These are phyloP conservation scores for Lepidocyrtoides sp. DNA, from an alignment of 2,888 invertebrate species.

Conservation along the genomic window DNA sequence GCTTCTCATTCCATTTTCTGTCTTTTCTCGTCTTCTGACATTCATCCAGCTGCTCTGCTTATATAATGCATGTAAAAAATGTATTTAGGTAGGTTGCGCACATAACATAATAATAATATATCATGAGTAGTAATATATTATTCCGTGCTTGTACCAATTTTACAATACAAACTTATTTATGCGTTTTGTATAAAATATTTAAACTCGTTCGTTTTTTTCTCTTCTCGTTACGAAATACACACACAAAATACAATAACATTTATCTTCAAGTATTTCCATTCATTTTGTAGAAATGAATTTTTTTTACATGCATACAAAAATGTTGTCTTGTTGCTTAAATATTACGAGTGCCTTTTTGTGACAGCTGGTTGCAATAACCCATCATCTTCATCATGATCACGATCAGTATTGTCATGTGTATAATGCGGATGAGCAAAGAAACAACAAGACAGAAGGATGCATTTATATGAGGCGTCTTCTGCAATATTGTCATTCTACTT, in stretches of 20 bases:
- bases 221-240: background rate
- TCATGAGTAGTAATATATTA: background rate
- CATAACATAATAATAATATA: background rate
- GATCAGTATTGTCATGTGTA: conserved; percentile 3
- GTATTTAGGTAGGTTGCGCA: background rate
- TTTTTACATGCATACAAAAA: too few species aligned
- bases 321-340: background rate
- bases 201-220: conserved; percentile 54
- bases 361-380: conserved; percentile 80
- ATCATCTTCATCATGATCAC: conserved; percentile 73
- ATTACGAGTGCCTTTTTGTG: conserved; percentile 51
- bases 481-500: conserved; percentile 58
- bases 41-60: conserved; percentile 49
- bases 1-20: background rate
- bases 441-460: conserved; percentile 40
- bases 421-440: conserved; percentile 24
- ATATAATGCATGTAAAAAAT: background rate
- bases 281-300: conserved; percentile 25
- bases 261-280: conserved; percentile 4
- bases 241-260: conserved; percentile 10
- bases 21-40: conserved; percentile 29
- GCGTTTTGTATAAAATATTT: conserved; percentile 35
- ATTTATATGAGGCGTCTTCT: conserved; percentile 16
- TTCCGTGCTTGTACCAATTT: background rate
- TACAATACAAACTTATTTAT: background rate